Conservation (phyloP, 2,888 invertebrate species). For the Heliothis peltigera region DNA sequence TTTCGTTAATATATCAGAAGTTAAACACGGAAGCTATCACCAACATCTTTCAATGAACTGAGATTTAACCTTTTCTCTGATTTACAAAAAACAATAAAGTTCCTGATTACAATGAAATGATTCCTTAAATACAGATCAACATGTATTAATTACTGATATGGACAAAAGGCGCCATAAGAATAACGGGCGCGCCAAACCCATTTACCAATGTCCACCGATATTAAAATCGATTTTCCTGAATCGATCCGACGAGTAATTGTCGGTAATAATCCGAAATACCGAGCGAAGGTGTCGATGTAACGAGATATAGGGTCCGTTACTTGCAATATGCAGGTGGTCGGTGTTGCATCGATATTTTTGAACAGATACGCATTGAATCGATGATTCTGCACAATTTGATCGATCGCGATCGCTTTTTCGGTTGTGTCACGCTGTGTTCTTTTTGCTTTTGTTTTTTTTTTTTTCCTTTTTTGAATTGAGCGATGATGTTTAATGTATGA, state of each 20-base stretch:
- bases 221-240: conserved; percentile 71
- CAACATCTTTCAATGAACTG: conserved; percentile 42
- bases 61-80: conserved; percentile 46
- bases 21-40: conserved; percentile 47
- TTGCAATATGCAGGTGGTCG: conserved; percentile 83
- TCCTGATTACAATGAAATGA: conserved; percentile 53
- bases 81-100: conserved; percentile 44
- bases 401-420: conserved; percentile 60
- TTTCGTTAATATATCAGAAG: conserved; percentile 14
- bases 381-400: conserved; percentile 65
- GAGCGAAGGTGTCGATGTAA: conserved; percentile 82
- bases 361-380: conserved; percentile 75
- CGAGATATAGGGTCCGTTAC: conserved; percentile 79
- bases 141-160: conserved; percentile 60
- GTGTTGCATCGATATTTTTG: conserved; percentile 60
- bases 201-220: conserved; percentile 64
- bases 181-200: conserved; percentile 62
- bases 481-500: conserved; percentile 39
- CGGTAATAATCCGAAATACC: conserved; percentile 75
- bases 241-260: conserved; percentile 82
- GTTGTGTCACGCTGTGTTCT: conserved; percentile 55
- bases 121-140: conserved; percentile 56
- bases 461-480: conserved; percentile 36
- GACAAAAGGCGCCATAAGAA: conserved; percentile 60
- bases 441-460: conserved; percentile 29